Conservation (phyloP, 2,113 vertebrate species). For the Sigmodon hispidus region DNA sequence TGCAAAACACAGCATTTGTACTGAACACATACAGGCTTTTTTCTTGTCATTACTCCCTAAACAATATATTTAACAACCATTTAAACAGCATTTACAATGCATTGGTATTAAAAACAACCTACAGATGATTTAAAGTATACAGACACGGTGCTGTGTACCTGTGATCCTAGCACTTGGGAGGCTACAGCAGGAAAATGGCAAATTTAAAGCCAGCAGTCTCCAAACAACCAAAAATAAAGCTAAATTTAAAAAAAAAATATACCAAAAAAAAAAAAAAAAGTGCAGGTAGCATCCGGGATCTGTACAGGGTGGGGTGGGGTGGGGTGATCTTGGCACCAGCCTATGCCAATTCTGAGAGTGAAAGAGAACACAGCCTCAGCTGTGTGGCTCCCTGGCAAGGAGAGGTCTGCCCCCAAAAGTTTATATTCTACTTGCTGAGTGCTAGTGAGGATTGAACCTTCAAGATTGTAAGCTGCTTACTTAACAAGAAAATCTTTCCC, state of each 20-base stretch:
- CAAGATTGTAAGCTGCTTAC: not conserved
- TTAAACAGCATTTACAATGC: not conserved
- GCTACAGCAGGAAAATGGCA: not conserved
- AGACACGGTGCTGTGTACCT: not conserved
- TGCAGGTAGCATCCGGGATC: not conserved
- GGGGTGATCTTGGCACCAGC: not conserved
- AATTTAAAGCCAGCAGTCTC: not conserved
- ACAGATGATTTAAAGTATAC: not conserved
- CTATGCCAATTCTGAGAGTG: not conserved
- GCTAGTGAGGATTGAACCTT: not conserved
- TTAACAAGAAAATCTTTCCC: not conserved
- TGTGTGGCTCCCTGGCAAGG: not conserved
- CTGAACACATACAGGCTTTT: not conserved
- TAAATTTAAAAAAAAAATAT: not conserved
- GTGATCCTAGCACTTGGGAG: not conserved
- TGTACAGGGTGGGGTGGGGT: not conserved
- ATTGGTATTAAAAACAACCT: not conserved
- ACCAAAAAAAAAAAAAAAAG: too few relatives aligned
- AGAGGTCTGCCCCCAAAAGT: not conserved
- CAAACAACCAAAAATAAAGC: not conserved
- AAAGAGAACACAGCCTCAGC: not conserved
- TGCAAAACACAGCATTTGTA: not conserved
- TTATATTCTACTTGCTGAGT: not conserved
- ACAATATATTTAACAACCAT: not conserved
- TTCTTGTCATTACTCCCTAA: constrained; percentile 3